phyloP scores from a whole-genome alignment of 2,888 invertebrate species.

The Campaea margaritaria region DNA sequence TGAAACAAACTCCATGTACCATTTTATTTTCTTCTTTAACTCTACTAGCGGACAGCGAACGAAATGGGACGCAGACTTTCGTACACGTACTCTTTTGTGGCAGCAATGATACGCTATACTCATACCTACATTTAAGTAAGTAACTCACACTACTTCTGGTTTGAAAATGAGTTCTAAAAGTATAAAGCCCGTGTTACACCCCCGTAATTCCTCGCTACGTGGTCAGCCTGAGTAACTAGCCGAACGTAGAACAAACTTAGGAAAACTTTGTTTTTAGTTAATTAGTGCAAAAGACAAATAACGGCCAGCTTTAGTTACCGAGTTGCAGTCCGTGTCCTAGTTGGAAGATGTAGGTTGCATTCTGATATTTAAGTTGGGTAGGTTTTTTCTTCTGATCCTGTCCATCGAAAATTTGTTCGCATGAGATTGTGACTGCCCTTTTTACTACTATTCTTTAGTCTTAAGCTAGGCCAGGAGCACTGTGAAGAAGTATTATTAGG shows the following conservation, averaged over 20 bases:
- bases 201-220: conserved; percentile 28
- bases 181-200: background rate
- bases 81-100: too few species aligned
- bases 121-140: background rate
- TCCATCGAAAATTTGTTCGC: too few species aligned
- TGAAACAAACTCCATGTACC: too few species aligned
- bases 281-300: conserved; percentile 62
- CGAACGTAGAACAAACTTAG: conserved; percentile 47
- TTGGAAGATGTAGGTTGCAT: conserved; percentile 9
- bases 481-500: too few species aligned
- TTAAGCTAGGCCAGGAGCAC: too few species aligned
- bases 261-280: conserved; percentile 61
- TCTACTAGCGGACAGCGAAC: too few species aligned
- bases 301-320: conserved; percentile 20
- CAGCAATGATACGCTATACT: too few species aligned
- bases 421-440: too few species aligned
- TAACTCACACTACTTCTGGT: background rate
- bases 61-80: too few species aligned
- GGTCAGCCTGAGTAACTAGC: conserved; percentile 43
- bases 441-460: too few species aligned
- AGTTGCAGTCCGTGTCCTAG: conserved; percentile 11
- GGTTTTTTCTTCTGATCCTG: too few species aligned
- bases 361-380: background rate
- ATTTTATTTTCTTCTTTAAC: too few species aligned
- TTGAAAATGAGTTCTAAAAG: background rate